Evolutionary conservation across 35 echinoderm and acorn worm species (phyloP).

Genomic region (Heliocidaris tuberculata): DNA sequence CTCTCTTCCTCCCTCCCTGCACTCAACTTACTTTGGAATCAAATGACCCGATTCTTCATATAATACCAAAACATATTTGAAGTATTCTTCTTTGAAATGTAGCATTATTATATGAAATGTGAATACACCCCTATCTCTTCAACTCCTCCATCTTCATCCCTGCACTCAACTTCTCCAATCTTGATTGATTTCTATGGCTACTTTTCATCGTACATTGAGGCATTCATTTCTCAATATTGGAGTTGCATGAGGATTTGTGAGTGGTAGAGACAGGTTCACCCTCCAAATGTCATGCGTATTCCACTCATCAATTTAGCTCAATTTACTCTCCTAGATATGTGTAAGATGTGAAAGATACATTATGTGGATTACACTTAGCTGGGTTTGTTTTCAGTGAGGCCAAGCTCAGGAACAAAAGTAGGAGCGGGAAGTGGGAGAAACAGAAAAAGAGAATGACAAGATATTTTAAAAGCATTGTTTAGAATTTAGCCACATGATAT

Average conservation of each 20-base stretch:
- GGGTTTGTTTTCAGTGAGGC: neutral
- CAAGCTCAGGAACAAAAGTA: neutral
- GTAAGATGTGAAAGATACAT: neutral
- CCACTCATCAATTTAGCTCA: neutral
- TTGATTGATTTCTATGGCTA: neutral
- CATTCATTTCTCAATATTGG: neutral
- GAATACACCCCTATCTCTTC: neutral
- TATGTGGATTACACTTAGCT: neutral
- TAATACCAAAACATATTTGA: too few species aligned
- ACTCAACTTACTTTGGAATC: too few species aligned
- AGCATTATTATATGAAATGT: neutral
- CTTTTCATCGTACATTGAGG: neutral
- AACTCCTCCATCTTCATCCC: neutral
- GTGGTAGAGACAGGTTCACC: neutral
- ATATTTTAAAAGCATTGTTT: too few species aligned
- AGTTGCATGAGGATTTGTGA: neutral
- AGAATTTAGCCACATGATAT: too few species aligned
- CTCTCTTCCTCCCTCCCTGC: too few species aligned
- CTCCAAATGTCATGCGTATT: neutral
- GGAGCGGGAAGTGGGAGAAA: neutral
- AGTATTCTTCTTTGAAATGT: too few species aligned
- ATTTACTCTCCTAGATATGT: constrained; percentile 2
- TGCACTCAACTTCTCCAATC: neutral
- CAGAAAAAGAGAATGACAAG: neutral
- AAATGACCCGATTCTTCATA: too few species aligned